phyloP scores from a whole-genome alignment of 2,797 vertebrate genomes.

The Sebastes diploproa region DNA sequence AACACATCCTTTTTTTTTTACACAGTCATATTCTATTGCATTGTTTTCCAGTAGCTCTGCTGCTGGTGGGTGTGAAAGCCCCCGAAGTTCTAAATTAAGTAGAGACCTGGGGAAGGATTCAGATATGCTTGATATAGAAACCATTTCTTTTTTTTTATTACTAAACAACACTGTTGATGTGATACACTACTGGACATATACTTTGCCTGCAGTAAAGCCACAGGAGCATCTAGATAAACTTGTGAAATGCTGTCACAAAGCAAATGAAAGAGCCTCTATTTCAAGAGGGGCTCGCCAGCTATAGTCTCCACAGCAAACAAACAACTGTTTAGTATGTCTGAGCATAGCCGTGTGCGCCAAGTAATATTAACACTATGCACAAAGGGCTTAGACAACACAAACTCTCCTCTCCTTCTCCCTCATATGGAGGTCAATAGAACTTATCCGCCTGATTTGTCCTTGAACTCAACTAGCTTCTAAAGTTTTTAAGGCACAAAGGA shows the following conservation, averaged over 20 bases:
- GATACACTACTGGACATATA: background rate
- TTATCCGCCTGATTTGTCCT: conserved; percentile 14
- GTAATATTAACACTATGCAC: conserved; percentile 34
- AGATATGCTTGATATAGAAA: background rate
- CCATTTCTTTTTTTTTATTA: background rate
- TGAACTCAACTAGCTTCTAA: conserved; percentile 39
- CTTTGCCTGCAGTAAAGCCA: background rate
- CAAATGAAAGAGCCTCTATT: conserved; percentile 15
- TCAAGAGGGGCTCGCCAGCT: background rate
- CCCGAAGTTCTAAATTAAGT: background rate
- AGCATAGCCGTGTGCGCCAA: conserved; percentile 24
- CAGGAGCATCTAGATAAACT: background rate
- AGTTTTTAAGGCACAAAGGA: conserved; percentile 27
- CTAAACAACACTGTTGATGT: background rate
- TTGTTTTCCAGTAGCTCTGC: background rate
- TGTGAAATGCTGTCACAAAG: conserved; percentile 10
- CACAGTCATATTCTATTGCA: background rate
- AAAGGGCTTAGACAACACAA: conserved; percentile 27
- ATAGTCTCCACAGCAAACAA: conserved; percentile 24
- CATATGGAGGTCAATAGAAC: background rate
- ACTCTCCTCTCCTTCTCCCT: background rate
- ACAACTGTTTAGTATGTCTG: conserved; percentile 41
- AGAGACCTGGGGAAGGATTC: background rate
- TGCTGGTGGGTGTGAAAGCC: background rate
- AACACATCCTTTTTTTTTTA: background rate